Conservation (phyloP, 2,797 vertebrate species). For the Botia almorhae region DNA sequence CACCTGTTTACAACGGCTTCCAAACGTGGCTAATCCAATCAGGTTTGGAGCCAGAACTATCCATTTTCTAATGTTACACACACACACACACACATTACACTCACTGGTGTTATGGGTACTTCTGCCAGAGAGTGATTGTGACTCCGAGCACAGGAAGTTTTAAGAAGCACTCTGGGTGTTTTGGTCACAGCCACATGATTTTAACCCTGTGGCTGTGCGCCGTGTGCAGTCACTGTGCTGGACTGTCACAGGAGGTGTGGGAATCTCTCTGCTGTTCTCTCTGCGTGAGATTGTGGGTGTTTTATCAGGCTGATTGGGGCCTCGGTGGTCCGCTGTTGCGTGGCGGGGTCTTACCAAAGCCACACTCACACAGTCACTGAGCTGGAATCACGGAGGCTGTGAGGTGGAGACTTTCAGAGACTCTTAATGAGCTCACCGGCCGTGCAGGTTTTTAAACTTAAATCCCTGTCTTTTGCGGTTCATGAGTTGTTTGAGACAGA, state of each 20-base stretch:
- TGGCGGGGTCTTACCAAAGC: constrained; percentile 65
- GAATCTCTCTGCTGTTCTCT: constrained; percentile 60
- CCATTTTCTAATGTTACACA: not conserved
- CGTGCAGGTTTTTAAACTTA: constrained; percentile 59
- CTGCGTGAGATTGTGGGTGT: constrained; percentile 70
- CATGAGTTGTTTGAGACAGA: not conserved
- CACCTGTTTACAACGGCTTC: not conserved
- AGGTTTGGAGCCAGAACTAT: not conserved
- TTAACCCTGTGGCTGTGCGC: constrained; percentile 62
- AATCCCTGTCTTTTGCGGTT: constrained; percentile 65
- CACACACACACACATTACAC: constrained; percentile 8
- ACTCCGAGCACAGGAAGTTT: constrained; percentile 42
- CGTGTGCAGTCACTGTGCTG: constrained; percentile 63
- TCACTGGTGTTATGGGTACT: constrained; percentile 43
- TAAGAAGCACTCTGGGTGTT: constrained; percentile 15
- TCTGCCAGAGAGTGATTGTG: constrained; percentile 42
- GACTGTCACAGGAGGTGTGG: constrained; percentile 65
- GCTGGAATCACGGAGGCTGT: constrained; percentile 75
- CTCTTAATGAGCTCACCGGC: constrained; percentile 68
- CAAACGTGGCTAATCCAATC: not conserved
- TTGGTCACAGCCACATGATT: constrained; percentile 5
- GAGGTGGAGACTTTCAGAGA: constrained; percentile 66
- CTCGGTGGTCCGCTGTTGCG: constrained; percentile 68
- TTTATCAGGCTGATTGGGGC: constrained; percentile 63
- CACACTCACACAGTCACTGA: constrained; percentile 56